Percentiles rank a stretch among this genome's conserved stretches.
These are phyloP conservation scores for Enhydra lutris DNA, from an alignment of 2,113 vertebrate species.

Conservation along the genomic window DNA sequence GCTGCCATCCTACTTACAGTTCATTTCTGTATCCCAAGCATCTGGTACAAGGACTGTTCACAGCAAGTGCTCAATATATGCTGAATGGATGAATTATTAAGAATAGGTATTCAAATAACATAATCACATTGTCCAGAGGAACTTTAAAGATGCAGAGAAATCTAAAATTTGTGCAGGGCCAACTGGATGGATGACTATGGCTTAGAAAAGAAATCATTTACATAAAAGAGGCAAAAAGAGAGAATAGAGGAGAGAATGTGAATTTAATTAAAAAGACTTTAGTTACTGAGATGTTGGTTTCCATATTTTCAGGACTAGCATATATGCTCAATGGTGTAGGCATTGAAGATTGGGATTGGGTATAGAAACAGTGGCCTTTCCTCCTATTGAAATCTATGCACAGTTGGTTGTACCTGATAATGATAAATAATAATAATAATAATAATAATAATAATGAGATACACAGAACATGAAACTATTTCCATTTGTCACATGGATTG, in stretches of 20 bases:
- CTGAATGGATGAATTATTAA: not conserved
- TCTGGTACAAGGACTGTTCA: fast-evolving
- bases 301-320: not conserved
- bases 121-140: not conserved
- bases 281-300: not conserved
- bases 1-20: not conserved
- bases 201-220: not conserved
- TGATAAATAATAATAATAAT: not conserved
- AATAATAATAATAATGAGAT: not conserved
- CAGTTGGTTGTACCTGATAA: not conserved
- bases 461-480: not conserved
- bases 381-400: fast-evolving
- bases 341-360: fast-evolving
- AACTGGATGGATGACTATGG: fast-evolving
- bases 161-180: no score
- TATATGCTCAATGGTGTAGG: fast-evolving
- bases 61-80: not conserved
- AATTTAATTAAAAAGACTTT: not conserved
- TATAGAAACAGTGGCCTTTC: fast-evolving
- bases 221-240: not conserved
- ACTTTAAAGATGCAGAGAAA: not conserved
- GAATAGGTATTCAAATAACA: not conserved
- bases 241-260: not conserved
- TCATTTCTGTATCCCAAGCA: not conserved
- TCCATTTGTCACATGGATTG: not conserved